Conservation (phyloP, 2,113 vertebrate species). For the Nesogale talazaci region DNA sequence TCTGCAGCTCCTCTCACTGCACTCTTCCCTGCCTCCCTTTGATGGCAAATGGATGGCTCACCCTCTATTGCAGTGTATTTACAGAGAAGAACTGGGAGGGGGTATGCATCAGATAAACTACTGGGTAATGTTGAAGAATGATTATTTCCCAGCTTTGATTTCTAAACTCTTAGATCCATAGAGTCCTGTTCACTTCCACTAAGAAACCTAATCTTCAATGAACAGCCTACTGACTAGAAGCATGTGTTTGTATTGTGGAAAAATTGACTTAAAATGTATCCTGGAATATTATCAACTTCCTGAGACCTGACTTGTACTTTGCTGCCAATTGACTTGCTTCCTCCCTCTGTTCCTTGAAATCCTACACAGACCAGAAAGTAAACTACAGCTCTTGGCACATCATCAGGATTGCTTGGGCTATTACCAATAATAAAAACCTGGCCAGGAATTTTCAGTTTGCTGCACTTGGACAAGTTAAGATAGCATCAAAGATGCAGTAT, state of each 20-base stretch:
- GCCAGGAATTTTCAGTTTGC: not conserved
- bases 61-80: not conserved
- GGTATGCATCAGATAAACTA: not conserved
- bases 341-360: not conserved
- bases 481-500: constrained; percentile 2
- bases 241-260: not conserved
- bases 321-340: not conserved
- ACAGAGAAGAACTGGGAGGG: not conserved
- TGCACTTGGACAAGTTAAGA: not conserved
- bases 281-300: not conserved
- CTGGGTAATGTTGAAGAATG: not conserved
- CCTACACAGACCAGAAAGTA: not conserved
- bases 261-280: not conserved
- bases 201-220: not conserved
- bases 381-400: not conserved
- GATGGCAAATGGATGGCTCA: not conserved
- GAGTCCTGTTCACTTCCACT: not conserved
- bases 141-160: not conserved
- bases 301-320: not conserved
- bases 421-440: not conserved
- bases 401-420: not conserved
- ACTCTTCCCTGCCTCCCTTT: not conserved
- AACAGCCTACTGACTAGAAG: not conserved
- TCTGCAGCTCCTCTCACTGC: not conserved
- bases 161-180: not conserved